Percentiles rank a stretch among this genome's conserved stretches.
These are phyloP conservation scores for Aix galericulata DNA, from an alignment of 2,113 vertebrate species.

Conservation along the genomic window DNA sequence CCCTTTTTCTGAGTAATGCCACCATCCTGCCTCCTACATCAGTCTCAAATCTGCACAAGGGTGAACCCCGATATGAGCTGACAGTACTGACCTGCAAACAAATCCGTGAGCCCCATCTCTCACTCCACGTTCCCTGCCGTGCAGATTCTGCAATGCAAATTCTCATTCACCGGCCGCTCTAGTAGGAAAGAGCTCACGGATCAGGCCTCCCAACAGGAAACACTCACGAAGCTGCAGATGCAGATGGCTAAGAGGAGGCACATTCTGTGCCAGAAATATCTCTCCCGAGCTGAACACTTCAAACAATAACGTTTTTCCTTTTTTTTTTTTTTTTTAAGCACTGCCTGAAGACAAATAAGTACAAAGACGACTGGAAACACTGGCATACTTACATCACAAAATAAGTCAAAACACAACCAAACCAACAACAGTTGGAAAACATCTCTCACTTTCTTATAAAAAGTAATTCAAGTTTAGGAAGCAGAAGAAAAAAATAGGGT, in stretches of 20 bases:
- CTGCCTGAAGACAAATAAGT: constrained; percentile 1
- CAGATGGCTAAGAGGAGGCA: background rate
- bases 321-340: background rate
- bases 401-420: background rate
- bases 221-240: background rate
- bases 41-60: rapidly evolving
- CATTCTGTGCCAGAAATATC: constrained; percentile 36
- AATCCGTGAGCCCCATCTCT: rapidly evolving
- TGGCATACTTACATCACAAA: background rate
- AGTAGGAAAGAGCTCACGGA: background rate
- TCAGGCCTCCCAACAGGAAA: background rate
- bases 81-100: background rate
- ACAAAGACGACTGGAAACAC: background rate
- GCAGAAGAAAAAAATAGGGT: background rate
- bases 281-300: background rate
- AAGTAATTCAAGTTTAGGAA: background rate
- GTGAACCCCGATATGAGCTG: rapidly evolving
- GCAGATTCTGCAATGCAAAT: background rate
- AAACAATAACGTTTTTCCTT: constrained; percentile 34
- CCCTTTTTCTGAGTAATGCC: rapidly evolving
- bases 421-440: background rate
- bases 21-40: rapidly evolving
- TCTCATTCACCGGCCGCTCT: rapidly evolving
- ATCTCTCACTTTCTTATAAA: background rate
- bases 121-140: rapidly evolving